Evolutionary conservation across 2,797 vertebrate species (phyloP).

Genomic region (Gallinago nigripennis): DNA sequence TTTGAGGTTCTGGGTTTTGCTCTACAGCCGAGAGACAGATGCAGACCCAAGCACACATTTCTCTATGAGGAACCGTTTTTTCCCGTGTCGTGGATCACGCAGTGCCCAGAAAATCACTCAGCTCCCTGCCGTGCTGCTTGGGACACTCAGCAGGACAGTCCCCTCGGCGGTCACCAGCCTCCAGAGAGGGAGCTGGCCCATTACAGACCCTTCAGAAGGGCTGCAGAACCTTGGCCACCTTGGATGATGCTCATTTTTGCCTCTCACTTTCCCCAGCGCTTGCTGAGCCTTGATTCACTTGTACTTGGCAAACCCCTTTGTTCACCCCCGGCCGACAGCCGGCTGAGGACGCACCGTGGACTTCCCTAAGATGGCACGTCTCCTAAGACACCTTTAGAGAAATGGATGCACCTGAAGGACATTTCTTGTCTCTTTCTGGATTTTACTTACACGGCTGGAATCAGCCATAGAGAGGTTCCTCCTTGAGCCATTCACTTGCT

Average conservation of each 20-base stretch:
- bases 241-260: background rate
- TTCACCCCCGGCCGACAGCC: background rate
- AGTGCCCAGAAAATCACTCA: fast-evolving
- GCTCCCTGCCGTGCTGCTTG: background rate
- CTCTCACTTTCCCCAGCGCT: background rate
- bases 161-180: background rate
- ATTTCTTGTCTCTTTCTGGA: fast-evolving
- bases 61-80: fast-evolving
- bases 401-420: fast-evolving
- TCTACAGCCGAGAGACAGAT: background rate
- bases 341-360: background rate
- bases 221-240: background rate
- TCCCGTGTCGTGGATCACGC: background rate
- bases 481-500: background rate
- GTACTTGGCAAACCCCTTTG: background rate
- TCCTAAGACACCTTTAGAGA: background rate
- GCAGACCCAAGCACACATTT: background rate
- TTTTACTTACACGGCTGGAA: background rate
- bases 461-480: background rate
- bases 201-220: background rate
- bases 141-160: background rate
- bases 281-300: background rate
- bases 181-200: background rate
- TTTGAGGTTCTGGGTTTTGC: background rate
- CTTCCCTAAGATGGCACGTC: background rate